phyloP scores from a whole-genome alignment of 1,140 invertebrate genomes.

The Drosophila repletoides region DNA sequence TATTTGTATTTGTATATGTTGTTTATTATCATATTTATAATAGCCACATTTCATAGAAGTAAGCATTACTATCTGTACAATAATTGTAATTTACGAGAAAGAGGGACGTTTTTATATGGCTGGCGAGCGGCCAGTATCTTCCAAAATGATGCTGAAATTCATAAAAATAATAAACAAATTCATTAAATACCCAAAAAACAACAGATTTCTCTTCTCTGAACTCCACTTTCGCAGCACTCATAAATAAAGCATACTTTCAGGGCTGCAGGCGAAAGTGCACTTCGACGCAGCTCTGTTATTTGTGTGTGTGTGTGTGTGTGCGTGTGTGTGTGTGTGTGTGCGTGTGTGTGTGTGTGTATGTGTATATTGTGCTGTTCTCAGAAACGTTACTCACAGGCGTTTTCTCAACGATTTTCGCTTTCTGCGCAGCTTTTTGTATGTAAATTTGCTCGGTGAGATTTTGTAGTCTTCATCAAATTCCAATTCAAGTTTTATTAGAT shows the following conservation, averaged over 20 bases:
- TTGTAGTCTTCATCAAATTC: conserved; percentile 82
- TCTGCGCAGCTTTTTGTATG: conserved; percentile 78
- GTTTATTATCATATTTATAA: conserved; percentile 59
- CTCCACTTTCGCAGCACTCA: too few species aligned
- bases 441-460: conserved; percentile 81
- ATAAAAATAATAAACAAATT: conserved; percentile 2
- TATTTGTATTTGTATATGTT: conserved; percentile 31
- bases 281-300: too few species aligned
- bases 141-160: conserved; percentile 62
- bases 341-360: too few species aligned
- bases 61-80: conserved; percentile 77
- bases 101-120: conserved; percentile 44
- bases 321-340: too few species aligned
- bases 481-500: conserved; percentile 77
- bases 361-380: neutral
- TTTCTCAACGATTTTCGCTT: conserved; percentile 75
- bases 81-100: conserved; percentile 48
- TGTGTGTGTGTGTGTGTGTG: too few species aligned
- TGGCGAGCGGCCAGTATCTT: conserved; percentile 30
- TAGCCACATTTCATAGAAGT: conserved; percentile 74
- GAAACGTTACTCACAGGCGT: conserved; percentile 55
- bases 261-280: too few species aligned
- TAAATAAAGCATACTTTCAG: too few species aligned
- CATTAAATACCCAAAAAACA: conserved; percentile 9
- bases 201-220: too few species aligned